Evolutionary conservation across 2,113 vertebrate genomes (phyloP).

Genomic region (Colinus virginianus): DNA sequence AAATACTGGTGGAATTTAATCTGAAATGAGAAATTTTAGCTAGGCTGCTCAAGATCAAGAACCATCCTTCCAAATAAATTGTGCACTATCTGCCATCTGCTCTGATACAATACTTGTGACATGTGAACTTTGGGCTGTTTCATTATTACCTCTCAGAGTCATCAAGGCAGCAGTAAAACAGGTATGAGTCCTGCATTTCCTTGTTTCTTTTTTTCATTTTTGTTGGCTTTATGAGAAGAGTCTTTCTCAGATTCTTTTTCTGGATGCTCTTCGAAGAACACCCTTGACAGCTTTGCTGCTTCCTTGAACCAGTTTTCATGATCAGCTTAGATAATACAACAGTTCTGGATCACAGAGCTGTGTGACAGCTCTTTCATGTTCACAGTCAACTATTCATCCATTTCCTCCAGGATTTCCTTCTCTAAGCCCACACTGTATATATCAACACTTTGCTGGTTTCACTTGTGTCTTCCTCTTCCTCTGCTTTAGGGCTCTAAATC

Average conservation of each 20-base stretch:
- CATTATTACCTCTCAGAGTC: neutral
- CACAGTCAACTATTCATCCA: neutral
- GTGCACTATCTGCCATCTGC: neutral
- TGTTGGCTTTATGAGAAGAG: neutral
- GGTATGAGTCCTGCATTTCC: neutral
- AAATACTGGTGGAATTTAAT: neutral
- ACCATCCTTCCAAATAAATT: neutral
- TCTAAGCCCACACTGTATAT: neutral
- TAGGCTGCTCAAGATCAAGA: neutral
- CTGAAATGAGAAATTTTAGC: neutral
- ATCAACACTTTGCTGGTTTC: neutral
- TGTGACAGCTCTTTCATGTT: neutral
- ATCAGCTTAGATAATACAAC: neutral
- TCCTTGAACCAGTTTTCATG: neutral
- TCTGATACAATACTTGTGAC: neutral
- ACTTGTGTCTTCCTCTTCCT: neutral
- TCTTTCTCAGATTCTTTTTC: neutral
- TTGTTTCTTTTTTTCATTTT: neutral
- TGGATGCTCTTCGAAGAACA: neutral
- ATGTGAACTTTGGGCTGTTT: neutral
- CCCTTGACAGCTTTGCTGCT: neutral
- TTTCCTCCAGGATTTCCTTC: neutral
- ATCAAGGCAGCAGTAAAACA: neutral
- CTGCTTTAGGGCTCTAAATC: neutral
- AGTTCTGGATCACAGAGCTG: neutral